Evolutionary conservation across 2,797 vertebrate species (phyloP), one percentile per base, ranked within the genome.

Genomic region (Acipenser ruthenus): DNA sequence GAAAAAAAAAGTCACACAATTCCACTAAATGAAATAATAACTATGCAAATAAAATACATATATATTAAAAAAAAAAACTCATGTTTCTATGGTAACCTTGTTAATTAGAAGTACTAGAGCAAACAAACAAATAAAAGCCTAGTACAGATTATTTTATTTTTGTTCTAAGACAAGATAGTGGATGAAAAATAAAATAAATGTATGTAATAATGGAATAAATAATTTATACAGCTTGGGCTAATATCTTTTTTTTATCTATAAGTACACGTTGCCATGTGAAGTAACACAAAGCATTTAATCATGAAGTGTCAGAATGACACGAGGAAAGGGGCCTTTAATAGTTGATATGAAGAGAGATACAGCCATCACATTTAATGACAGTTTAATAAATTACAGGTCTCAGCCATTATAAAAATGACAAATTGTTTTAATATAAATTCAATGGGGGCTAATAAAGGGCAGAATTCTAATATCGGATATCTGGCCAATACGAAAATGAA

Each of bases 351-450:
- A 50, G 23, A 11, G 37, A 7, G 47, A 6, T 48, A 15, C 50
- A 59, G 60, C 52, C 50, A 52, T 52, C 49, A n/a, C 13, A 65
- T 62, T 59, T 53, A 47, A 49, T 55, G 63, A 49, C 8, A 7
- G 48, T 62, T 65, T 65, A 56, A 62, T 50, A 23, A 23, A 7
- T 37, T 50, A 37, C 23, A 47, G 49, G 48, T 18, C 58, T 62
- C 8, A 10, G 49, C 11, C 12, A 9, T 67, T 56, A 50, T 23
- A 50, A 47, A 6, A 59, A 13, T 69, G 55, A 65, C 63, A 65
- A 65, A 69, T 65, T 55, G 59, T 49, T 62, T 65, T 50, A 23
- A 56, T 69, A 66, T 55, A 64, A 65, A 65, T 69, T 63, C 65
- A 66, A 58, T 62, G 65, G 65, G 65, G 52, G 23, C 23, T 37